These are phyloP conservation scores for Saturnia japonica DNA, from an alignment of 2,888 invertebrate genomes.

Conservation along the genomic window DNA sequence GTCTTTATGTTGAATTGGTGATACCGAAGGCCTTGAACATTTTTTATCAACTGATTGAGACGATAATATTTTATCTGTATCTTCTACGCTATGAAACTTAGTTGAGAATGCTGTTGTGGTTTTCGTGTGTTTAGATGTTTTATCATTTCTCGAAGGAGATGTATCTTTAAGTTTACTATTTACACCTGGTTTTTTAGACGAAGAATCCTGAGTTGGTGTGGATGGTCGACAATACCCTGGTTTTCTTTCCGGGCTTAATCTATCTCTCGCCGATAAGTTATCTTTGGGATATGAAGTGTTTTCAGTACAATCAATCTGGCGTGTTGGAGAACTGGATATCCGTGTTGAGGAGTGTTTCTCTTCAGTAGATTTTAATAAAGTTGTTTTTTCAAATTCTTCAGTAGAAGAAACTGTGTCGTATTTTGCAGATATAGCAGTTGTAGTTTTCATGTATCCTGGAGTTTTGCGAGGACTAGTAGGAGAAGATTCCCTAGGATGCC, in stretches of 20 bases:
- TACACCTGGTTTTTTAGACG: neutral
- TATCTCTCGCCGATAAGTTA: neutral
- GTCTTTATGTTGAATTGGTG: slow-evolving; percentile 22
- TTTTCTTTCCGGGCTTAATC: slow-evolving; percentile 18
- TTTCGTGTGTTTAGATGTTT: slow-evolving; percentile 18
- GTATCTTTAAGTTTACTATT: neutral
- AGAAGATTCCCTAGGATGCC: slow-evolving; percentile 28
- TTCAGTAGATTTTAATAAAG: slow-evolving; percentile 26
- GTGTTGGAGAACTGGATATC: slow-evolving; percentile 17
- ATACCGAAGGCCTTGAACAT: slow-evolving; percentile 9
- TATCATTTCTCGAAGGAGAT: slow-evolving; percentile 17
- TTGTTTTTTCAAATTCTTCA: slow-evolving; percentile 32
- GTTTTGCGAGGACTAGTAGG: slow-evolving; percentile 28
- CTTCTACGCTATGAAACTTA: slow-evolving; percentile 12
- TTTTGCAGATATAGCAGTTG: slow-evolving; percentile 31
- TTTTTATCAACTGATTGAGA: slow-evolving; percentile 21
- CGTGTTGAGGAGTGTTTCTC: slow-evolving; percentile 21
- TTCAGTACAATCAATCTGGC: neutral
- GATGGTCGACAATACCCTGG: slow-evolving; percentile 7
- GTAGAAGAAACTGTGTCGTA: slow-evolving; percentile 28
- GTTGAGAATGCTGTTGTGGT: slow-evolving; percentile 18
- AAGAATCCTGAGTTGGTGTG: slow-evolving; percentile 6
- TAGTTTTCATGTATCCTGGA: slow-evolving; percentile 32
- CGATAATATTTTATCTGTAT: slow-evolving; percentile 18
- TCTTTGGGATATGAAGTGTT: neutral